A percentile compares a stretch with the other conserved stretches of the same genome.
Evolutionary conservation across 2,888 invertebrate species (phyloP).

Genomic region (Kuschelorhynchus macadamiae): DNA sequence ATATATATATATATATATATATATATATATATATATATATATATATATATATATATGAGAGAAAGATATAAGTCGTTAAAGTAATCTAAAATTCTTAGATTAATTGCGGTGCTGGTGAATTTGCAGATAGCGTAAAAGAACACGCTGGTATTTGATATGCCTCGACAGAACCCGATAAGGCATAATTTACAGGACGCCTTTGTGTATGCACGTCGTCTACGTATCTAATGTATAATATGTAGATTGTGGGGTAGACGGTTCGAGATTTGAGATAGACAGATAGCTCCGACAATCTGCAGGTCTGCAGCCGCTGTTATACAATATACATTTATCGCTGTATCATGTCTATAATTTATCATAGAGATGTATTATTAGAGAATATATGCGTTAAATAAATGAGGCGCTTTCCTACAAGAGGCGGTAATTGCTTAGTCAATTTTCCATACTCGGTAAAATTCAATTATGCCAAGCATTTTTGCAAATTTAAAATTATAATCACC

Average conservation of each 20-base stretch:
- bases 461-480: no score
- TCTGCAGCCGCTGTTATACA: slow-evolving; percentile 18
- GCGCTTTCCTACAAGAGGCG: no score
- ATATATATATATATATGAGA: no score
- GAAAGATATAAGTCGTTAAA: neutral
- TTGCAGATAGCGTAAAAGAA: slow-evolving; percentile 29
- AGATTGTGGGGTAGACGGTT: slow-evolving; percentile 56
- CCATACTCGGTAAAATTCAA: no score
- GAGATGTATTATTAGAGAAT: slow-evolving; percentile 12
- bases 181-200: slow-evolving; percentile 46
- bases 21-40: no score
- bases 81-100: neutral
- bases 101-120: slow-evolving; percentile 19
- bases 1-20: no score
- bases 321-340: slow-evolving; percentile 59
- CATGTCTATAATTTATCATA: slow-evolving; percentile 59
- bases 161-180: slow-evolving; percentile 39
- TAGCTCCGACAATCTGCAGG: slow-evolving; percentile 52
- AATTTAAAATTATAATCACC: no score
- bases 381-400: neutral
- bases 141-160: slow-evolving; percentile 38
- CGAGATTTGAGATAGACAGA: slow-evolving; percentile 61
- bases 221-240: slow-evolving; percentile 58
- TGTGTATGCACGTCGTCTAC: slow-evolving; percentile 51
- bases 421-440: no score